Conservation (phyloP, 1,140 invertebrate species). For the Drosophila paulistorum region DNA sequence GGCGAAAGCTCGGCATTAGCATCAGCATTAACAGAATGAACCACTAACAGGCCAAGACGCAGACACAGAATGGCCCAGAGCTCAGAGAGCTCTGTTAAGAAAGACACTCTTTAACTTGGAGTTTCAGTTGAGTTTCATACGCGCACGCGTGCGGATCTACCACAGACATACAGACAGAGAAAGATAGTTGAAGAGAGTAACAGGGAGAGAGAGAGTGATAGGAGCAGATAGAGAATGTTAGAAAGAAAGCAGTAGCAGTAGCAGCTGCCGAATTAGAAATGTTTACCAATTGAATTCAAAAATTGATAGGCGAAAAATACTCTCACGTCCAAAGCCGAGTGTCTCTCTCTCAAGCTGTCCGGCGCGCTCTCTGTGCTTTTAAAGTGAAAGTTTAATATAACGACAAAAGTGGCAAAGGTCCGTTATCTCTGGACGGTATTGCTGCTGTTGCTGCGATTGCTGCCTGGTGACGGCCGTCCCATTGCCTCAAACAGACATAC, state of each 20-base stretch:
- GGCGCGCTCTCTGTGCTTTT: conserved; percentile 37
- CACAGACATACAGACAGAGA: conserved; percentile 11
- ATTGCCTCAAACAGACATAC: conserved; percentile 72
- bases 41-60: not conserved
- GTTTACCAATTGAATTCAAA: conserved; percentile 75
- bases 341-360: conserved; percentile 21
- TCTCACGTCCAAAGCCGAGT: conserved; percentile 54
- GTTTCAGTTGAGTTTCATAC: conserved; percentile 74
- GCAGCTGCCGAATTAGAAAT: conserved; percentile 70
- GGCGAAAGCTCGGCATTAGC: conserved; percentile 5
- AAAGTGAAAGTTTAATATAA: conserved; percentile 80
- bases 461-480: conserved; percentile 54
- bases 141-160: conserved; percentile 70
- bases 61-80: no score
- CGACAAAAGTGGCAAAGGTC: conserved; percentile 78
- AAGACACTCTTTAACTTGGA: conserved; percentile 57
- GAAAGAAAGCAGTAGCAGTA: conserved; percentile 51
- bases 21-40: conserved; percentile 8
- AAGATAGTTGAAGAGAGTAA: conserved; percentile 48
- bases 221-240: conserved; percentile 7
- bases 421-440: conserved; percentile 77
- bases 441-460: conserved; percentile 58
- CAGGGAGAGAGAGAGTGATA: conserved; percentile 62
- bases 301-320: conserved; percentile 60
- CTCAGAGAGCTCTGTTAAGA: conserved; percentile 28